phyloP scores from a whole-genome alignment of 2,888 invertebrate genomes.

The Pseudococcus longispinus region DNA sequence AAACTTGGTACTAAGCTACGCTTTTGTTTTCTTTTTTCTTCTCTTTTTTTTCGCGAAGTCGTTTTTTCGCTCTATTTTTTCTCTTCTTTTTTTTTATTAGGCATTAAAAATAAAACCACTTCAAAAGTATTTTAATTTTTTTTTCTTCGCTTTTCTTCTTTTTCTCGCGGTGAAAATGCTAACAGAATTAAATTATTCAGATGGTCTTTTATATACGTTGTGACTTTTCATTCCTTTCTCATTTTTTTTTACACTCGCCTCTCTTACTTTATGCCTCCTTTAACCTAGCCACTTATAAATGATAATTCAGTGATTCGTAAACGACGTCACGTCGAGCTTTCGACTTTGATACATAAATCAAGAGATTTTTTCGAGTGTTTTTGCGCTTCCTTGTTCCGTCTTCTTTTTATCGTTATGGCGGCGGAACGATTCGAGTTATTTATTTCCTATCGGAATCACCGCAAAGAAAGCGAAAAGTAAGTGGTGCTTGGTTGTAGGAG shows the following conservation, averaged over 20 bases:
- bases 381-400: not conserved
- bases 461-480: not conserved
- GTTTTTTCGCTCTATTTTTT: not conserved
- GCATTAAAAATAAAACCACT: slow-evolving; percentile 36
- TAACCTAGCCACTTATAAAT: not conserved
- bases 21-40: slow-evolving; percentile 34
- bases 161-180: not conserved
- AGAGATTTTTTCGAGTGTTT: not conserved
- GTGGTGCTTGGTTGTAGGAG: not conserved
- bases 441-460: not conserved
- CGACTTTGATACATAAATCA: not conserved
- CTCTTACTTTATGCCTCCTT: not conserved
- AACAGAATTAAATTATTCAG: slow-evolving; percentile 41
- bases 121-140: slow-evolving; percentile 36
- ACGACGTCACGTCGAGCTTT: not conserved
- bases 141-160: not conserved
- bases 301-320: slow-evolving; percentile 19
- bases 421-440: not conserved
- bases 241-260: not conserved
- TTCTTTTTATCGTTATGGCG: not conserved
- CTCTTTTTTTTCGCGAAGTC: not conserved
- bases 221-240: not conserved
- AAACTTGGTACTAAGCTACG: not conserved
- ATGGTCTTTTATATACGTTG: not conserved
- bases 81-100: slow-evolving; percentile 1